Conservation (phyloP, 2,113 vertebrate species). For the Mirza zaza region DNA sequence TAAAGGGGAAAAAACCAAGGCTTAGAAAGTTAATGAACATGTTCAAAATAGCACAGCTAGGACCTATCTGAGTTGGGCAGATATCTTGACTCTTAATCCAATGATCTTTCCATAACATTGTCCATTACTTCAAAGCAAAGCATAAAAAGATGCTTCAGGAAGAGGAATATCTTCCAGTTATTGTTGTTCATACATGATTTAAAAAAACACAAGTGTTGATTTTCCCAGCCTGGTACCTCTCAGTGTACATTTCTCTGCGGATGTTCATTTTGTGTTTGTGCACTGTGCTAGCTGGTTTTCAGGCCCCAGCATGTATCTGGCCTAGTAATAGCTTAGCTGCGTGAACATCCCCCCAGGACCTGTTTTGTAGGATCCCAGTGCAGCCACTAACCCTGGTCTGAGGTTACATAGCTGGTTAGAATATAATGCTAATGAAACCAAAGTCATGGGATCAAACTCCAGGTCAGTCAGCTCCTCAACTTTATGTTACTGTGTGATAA, state of each 20-base stretch:
- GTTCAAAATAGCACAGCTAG: neutral
- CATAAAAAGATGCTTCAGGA: neutral
- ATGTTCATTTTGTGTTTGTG: neutral
- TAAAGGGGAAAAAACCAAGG: neutral
- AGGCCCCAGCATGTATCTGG: neutral
- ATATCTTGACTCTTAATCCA: neutral
- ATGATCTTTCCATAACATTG: neutral
- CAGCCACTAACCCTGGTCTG: neutral
- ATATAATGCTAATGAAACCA: neutral
- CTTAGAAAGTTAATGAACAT: neutral
- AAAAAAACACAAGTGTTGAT: neutral
- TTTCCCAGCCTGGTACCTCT: neutral
- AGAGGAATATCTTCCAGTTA: neutral
- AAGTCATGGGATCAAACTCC: neutral
- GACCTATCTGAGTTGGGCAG: neutral
- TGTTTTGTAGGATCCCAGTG: neutral
- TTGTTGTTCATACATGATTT: neutral
- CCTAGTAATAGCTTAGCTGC: neutral
- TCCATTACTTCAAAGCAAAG: neutral
- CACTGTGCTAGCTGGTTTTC: neutral
- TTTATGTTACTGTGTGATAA: neutral
- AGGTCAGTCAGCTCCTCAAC: neutral
- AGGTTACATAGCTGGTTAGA: neutral
- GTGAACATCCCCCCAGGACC: neutral
- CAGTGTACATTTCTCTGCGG: neutral